Percentiles rank a stretch among this genome's conserved stretches.
These are phyloP conservation scores for Vireo altiloquus DNA, from an alignment of 2,113 vertebrate species.

Conservation along the genomic window DNA sequence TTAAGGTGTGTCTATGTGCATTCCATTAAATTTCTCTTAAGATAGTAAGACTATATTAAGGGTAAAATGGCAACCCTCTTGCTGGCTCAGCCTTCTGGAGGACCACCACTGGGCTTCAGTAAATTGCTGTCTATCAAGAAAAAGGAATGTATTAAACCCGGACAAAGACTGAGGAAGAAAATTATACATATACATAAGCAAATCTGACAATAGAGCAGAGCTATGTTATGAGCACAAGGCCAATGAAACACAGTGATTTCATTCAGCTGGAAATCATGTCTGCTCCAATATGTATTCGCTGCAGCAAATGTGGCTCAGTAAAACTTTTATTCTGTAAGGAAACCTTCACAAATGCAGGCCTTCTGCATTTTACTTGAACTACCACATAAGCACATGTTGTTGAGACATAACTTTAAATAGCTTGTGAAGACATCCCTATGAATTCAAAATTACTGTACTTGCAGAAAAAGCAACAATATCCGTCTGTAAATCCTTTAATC, in stretches of 20 bases:
- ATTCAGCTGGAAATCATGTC: conserved; percentile 43
- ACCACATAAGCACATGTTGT: conserved; percentile 36
- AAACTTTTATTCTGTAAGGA: conserved; percentile 65
- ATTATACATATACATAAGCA: conserved; percentile 2
- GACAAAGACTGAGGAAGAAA: neutral
- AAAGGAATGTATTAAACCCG: neutral
- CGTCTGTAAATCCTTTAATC: conserved; percentile 69
- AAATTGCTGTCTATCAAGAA: conserved; percentile 21
- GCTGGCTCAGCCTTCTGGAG: neutral
- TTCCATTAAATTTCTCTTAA: neutral
- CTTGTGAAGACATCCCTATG: conserved; percentile 65
- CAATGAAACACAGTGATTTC: neutral
- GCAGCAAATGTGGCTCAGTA: conserved; percentile 25
- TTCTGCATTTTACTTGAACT: conserved; percentile 65
- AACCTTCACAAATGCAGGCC: conserved; percentile 44
- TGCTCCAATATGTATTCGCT: conserved; percentile 15
- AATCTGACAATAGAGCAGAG: conserved; percentile 14
- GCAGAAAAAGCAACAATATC: conserved; percentile 62
- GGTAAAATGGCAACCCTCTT: neutral
- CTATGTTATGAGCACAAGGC: neutral
- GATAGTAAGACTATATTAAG: neutral
- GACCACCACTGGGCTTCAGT: neutral
- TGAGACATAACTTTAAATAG: conserved; percentile 70
- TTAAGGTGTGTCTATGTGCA: neutral
- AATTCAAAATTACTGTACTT: conserved; percentile 74